A percentile compares a stretch with the other conserved stretches of the same genome.
phyloP scores from a whole-genome alignment of 2,113 vertebrate genomes.

The Hippocampus guttulatus region DNA sequence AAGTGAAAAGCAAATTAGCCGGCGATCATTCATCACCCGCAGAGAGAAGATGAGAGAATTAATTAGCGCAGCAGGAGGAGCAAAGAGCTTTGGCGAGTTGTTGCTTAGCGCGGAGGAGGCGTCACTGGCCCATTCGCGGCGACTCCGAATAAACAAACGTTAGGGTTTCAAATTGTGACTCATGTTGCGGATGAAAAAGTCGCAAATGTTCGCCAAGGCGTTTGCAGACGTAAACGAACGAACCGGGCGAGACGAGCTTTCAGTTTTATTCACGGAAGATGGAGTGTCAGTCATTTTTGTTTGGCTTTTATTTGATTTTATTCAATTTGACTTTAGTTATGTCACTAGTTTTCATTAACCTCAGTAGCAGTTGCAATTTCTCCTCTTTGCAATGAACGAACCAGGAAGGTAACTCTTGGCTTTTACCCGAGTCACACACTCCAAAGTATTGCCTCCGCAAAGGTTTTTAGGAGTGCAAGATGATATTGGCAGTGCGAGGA shows the following conservation, averaged over 20 bases:
- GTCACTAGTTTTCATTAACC: too few species aligned
- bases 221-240: too few species aligned
- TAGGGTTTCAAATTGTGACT: too few species aligned
- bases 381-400: background rate
- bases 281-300: too few species aligned
- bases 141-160: too few species aligned
- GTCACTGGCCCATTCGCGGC: background rate
- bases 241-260: too few species aligned
- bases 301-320: too few species aligned
- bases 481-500: background rate
- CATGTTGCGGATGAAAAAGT: too few species aligned
- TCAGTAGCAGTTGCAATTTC: background rate
- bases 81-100: background rate
- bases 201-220: too few species aligned
- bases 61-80: background rate
- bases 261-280: too few species aligned
- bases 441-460: background rate
- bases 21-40: constrained; percentile 3
- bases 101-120: background rate
- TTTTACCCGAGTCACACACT: background rate
- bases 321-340: too few species aligned
- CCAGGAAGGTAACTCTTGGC: background rate
- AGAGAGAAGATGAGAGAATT: background rate
- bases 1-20: background rate
- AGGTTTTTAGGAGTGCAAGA: background rate